Percentiles rank a stretch among this genome's conserved stretches.
phyloP scores from a whole-genome alignment of 92 coral and sea anemone genomes.

The Umimayanthus chanpuru region DNA sequence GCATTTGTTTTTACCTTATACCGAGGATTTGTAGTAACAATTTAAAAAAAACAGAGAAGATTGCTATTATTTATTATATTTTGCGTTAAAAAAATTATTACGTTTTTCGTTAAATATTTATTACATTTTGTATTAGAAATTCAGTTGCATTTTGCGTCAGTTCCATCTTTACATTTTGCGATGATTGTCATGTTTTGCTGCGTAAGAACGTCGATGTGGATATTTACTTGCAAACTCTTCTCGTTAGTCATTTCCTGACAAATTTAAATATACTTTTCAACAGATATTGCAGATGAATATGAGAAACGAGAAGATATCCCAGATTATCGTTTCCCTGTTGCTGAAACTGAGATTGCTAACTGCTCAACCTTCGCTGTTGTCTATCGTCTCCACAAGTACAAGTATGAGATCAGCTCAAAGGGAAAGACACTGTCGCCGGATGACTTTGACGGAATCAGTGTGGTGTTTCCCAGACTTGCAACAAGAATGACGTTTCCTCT shows the following conservation, averaged over 20 bases:
- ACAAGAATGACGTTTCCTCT: slow-evolving; percentile 2
- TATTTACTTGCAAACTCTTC: not conserved
- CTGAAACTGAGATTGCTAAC: slow-evolving; percentile 4
- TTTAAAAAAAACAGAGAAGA: too few relatives aligned
- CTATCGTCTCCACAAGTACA: slow-evolving; percentile 25
- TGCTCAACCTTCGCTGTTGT: slow-evolving; percentile 35
- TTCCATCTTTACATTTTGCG: too few relatives aligned
- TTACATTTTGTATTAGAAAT: too few relatives aligned
- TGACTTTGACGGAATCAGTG: slow-evolving; percentile 21
- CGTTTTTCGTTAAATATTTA: too few relatives aligned
- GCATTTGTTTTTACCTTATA: too few relatives aligned
- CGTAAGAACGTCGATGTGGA: not conserved
- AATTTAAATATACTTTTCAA: not conserved
- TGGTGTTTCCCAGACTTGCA: slow-evolving; percentile 12
- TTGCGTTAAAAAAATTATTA: too few relatives aligned
- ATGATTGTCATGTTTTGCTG: not conserved
- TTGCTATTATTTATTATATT: too few relatives aligned
- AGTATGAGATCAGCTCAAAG: not conserved
- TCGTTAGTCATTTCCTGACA: not conserved
- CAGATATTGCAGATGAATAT: slow-evolving; percentile 31
- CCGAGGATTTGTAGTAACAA: too few relatives aligned
- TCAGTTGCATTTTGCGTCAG: too few relatives aligned
- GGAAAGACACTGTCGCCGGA: not conserved
- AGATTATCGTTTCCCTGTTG: slow-evolving; percentile 16
- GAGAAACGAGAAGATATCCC: slow-evolving; percentile 1